Evolutionary conservation across 2,113 vertebrate species (phyloP), one percentile per base, ranked within the genome.

Genomic region (Ariopsis seemanni): DNA sequence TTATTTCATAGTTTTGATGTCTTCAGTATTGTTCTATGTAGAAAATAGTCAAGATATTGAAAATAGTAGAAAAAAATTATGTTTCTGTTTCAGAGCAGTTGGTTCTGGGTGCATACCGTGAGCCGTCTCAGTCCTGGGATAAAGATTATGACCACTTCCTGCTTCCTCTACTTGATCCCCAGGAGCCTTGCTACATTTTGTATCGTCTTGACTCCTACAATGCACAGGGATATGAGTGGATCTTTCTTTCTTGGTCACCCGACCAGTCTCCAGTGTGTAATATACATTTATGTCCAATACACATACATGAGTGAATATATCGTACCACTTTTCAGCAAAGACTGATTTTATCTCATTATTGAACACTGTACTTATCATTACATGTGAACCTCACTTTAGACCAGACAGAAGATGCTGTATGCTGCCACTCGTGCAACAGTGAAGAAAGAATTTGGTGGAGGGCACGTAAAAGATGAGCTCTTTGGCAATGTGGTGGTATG

Each of bases 201-300:
- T 99, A 98, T 92, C 97, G 98, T 87, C 96, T 99, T 20, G 98
- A 99, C 94, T 97, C 97, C 71, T 96, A 97, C 93, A 99, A 99
- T 7, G 97, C 97, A 72, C 97, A 96, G 93, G 98, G 98, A 85
- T 98, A 95, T 0, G 98, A 99, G 93, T 99, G 98, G 98, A 93
- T 99, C 91, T 99, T 99, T 94, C 95, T 99, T 65, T 98, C 98
- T 53, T 99, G 98, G 98, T 99, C 98, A 42, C 98, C 98, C 1
- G 98, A 99, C 91, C 97, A 96, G 89, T 99, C 98, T 88, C 97
- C 98, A 5, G 98, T 99, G 95, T 53, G 93, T 84, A 78, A 67
- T 30, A 12, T 81, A 12, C 53, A 84, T 18, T 62, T 30, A 55
- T n/a, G 77, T 42, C 62, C 17, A 74, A 71, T 5, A 65, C 22